A percentile compares a stretch with the other conserved stretches of the same genome.
These are phyloP conservation scores for Cairina moschata DNA, from an alignment of 2,113 vertebrate genomes.

Conservation along the genomic window DNA sequence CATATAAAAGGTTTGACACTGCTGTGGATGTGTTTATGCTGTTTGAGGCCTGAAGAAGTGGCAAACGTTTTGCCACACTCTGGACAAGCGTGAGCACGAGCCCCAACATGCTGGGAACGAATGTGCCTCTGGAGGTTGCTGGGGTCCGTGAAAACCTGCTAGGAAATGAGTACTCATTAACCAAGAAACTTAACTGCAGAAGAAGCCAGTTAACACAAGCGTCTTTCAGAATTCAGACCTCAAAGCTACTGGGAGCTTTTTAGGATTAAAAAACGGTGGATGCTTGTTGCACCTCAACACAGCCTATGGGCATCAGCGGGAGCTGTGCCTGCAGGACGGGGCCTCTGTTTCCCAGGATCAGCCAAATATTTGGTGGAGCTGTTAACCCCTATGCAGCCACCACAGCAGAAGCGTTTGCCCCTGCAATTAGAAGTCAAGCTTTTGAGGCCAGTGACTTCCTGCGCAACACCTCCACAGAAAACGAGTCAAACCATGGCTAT, in stretches of 20 bases:
- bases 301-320: neutral
- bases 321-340: neutral
- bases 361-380: neutral
- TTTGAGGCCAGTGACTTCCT: neutral
- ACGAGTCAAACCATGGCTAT: neutral
- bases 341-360: neutral
- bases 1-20: conserved; percentile 99
- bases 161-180: conserved; percentile 91
- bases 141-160: conserved; percentile 99
- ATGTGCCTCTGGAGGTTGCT: conserved; percentile 99
- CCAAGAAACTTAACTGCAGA: conserved; percentile 75
- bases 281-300: neutral
- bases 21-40: conserved; percentile 99
- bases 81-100: conserved; percentile 95
- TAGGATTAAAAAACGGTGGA: neutral
- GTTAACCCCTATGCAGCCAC: neutral
- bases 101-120: conserved; percentile 98
- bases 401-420: neutral
- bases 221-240: conserved; percentile 16
- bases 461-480: neutral
- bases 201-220: conserved; percentile 47
- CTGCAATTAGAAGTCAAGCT: neutral
- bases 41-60: conserved; percentile 99
- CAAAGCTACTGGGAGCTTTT: neutral
- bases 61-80: conserved; percentile 99